Evolutionary conservation across 2,888 invertebrate species (phyloP).

Genomic region (Frankliniella intonsa): DNA sequence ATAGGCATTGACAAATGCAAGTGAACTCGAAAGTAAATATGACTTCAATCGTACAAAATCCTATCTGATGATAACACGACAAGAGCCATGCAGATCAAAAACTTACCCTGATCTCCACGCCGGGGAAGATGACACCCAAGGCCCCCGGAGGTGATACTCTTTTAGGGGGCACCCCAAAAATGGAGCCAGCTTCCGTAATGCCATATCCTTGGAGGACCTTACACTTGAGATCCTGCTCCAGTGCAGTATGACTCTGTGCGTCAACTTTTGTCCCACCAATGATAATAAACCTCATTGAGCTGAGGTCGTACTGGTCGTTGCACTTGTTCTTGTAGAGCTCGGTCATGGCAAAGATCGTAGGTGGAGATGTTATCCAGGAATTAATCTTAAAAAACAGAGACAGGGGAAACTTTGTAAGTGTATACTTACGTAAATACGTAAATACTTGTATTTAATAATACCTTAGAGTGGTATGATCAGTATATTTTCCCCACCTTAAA

Average conservation of each 20-base stretch:
- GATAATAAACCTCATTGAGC: neutral
- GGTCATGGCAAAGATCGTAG: neutral
- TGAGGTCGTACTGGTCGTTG: neutral
- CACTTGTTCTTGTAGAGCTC: neutral
- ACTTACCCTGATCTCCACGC: constrained; percentile 10
- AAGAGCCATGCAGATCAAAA: no score
- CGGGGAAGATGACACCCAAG: neutral
- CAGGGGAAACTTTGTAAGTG: no score
- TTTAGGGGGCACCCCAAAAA: neutral
- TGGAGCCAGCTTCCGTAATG: neutral
- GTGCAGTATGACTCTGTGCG: neutral
- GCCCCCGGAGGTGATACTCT: neutral
- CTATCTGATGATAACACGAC: no score
- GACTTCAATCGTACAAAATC: no score
- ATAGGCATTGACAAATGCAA: no score
- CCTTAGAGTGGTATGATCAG: no score
- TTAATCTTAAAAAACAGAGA: neutral
- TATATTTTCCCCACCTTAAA: neutral
- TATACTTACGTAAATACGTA: no score
- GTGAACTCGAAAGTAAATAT: no score
- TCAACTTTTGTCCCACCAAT: neutral
- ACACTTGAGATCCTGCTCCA: neutral
- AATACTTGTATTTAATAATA: no score
- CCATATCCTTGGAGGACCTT: neutral
- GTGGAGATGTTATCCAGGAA: neutral